phyloP scores from a whole-genome alignment of 1,140 invertebrate genomes.

The Megalonaias nervosa region DNA sequence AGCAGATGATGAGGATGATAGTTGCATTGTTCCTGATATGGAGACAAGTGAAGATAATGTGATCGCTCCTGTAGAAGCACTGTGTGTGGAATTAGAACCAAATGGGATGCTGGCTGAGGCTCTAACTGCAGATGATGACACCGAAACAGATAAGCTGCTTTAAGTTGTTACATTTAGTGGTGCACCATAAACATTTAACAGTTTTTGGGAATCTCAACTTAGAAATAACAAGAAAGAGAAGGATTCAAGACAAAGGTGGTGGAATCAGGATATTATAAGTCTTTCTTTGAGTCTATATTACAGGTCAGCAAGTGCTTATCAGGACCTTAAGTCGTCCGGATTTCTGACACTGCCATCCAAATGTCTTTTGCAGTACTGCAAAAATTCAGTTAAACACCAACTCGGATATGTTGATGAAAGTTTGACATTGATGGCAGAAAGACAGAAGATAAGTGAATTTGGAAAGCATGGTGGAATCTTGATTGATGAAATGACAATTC shows the following conservation, averaged over 20 bases:
- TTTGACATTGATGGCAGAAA: slow-evolving; percentile 30
- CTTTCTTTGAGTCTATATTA: slow-evolving; percentile 22
- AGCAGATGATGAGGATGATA: not conserved
- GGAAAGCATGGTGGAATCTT: slow-evolving; percentile 27
- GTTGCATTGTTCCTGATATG: not conserved
- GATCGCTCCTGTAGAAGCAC: not conserved
- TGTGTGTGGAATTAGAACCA: not conserved
- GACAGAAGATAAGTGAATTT: slow-evolving; percentile 15
- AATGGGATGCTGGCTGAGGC: not conserved
- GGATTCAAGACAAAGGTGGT: slow-evolving; percentile 22
- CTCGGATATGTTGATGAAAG: slow-evolving; percentile 19
- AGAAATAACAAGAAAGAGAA: slow-evolving; percentile 7
- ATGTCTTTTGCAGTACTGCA: slow-evolving; percentile 5
- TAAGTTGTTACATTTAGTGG: slow-evolving; percentile 4
- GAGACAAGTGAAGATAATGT: slow-evolving; percentile 1
- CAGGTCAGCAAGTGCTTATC: slow-evolving; percentile 20
- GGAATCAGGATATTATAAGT: slow-evolving; percentile 22
- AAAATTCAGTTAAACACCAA: slow-evolving; percentile 25
- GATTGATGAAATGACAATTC: slow-evolving; percentile 32
- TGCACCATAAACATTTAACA: slow-evolving; percentile 8
- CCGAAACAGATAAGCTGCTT: slow-evolving; percentile 7
- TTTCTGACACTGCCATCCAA: slow-evolving; percentile 15
- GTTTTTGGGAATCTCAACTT: slow-evolving; percentile 27
- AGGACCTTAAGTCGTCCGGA: slow-evolving; percentile 14
- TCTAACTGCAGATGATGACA: slow-evolving; percentile 1